Evolutionary conservation across 53 echinoderm and acorn worm genomes (phyloP).

Genomic region (Actinopyga echinites): DNA sequence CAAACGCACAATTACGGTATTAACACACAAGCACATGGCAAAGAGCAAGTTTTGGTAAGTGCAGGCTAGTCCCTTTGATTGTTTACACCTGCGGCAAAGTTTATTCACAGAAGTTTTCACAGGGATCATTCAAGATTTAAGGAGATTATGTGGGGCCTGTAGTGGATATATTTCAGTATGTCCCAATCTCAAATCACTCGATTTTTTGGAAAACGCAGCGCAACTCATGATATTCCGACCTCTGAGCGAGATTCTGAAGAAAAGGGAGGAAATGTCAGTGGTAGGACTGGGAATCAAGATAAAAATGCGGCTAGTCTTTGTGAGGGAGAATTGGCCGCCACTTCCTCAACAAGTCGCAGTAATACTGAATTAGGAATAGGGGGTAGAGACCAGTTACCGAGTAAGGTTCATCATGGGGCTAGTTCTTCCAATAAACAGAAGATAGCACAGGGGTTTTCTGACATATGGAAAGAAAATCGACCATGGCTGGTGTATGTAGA

Average conservation of each 20-base stretch:
- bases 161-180: background rate
- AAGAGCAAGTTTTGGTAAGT: too few species aligned
- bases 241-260: background rate
- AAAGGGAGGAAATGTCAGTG: background rate
- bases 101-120: too few species aligned
- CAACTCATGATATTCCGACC: background rate
- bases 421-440: conserved; percentile 5
- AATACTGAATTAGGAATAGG: background rate
- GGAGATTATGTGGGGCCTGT: too few species aligned
- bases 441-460: background rate
- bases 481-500: conserved; percentile 21
- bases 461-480: conserved; percentile 7
- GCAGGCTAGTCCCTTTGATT: too few species aligned
- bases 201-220: background rate
- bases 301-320: background rate
- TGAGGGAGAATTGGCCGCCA: background rate
- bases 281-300: background rate
- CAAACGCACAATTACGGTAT: too few species aligned
- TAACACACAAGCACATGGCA: too few species aligned
- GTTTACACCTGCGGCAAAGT: too few species aligned
- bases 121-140: too few species aligned
- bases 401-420: too few species aligned
- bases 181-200: background rate
- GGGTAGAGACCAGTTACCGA: too few species aligned
- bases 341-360: background rate